phyloP scores from a whole-genome alignment of 2,113 vertebrate genomes.

The Rallus limicola region DNA sequence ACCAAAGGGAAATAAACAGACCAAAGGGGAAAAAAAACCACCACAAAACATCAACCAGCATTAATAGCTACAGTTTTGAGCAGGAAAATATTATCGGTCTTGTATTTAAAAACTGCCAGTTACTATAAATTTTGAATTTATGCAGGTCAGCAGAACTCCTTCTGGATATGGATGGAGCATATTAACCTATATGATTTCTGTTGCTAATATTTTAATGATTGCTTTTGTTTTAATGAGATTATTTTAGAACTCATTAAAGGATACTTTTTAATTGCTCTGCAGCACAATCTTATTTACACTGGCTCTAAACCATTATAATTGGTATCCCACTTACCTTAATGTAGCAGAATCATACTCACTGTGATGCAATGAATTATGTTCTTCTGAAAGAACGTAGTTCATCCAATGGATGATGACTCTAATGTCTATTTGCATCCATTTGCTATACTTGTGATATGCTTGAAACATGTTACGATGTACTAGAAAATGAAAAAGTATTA shows the following conservation, averaged over 20 bases:
- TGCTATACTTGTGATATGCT: background rate
- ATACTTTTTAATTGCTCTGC: constrained; percentile 5
- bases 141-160: constrained; percentile 13
- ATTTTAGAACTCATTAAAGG: constrained; percentile 27
- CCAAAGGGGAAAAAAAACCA: background rate
- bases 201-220: constrained; percentile 28
- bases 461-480: background rate
- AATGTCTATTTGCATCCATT: background rate
- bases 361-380: background rate
- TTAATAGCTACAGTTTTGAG: background rate
- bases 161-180: constrained; percentile 31
- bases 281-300: background rate
- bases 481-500: background rate
- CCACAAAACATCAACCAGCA: background rate
- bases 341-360: background rate
- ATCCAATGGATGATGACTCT: background rate
- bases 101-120: constrained; percentile 9
- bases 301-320: background rate
- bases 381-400: background rate
- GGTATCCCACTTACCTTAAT: background rate
- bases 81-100: background rate
- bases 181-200: constrained; percentile 35
- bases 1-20: background rate
- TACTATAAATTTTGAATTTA: constrained; percentile 19
- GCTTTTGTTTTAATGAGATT: background rate